These are phyloP conservation scores for Acromyrmex heyeri DNA, from an alignment of 1,140 invertebrate genomes.

Conservation along the genomic window DNA sequence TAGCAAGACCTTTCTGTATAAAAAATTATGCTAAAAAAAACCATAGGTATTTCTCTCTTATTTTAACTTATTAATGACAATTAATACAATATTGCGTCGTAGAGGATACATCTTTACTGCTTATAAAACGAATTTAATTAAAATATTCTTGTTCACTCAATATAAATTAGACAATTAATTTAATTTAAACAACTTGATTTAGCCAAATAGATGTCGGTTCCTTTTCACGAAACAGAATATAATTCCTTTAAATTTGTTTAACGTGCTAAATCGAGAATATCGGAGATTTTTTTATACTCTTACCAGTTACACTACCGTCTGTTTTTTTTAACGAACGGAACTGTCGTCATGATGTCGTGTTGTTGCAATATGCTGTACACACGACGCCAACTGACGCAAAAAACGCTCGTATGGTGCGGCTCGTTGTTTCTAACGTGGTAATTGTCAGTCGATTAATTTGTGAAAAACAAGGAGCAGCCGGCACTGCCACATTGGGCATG, in stretches of 20 bases:
- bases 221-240: background rate
- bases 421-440: conserved; percentile 77
- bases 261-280: background rate
- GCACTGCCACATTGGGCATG: conserved; percentile 72
- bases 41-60: background rate
- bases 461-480: conserved; percentile 74
- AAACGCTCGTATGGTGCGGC: conserved; percentile 65
- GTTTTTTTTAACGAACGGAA: conserved; percentile 61
- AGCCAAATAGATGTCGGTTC: background rate
- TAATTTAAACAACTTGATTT: background rate
- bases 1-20: background rate
- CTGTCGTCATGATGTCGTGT: conserved; percentile 64
- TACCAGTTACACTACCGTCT: background rate
- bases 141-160: background rate
- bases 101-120: background rate
- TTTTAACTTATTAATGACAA: background rate
- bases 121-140: conserved; percentile 15
- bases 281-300: conserved; percentile 30
- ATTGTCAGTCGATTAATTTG: conserved; percentile 82
- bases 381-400: conserved; percentile 80
- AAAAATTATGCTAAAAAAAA: background rate
- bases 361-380: conserved; percentile 68
- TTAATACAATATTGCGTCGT: background rate
- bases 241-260: background rate
- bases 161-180: conserved; percentile 6